Conservation (phyloP, 2,888 invertebrate species). For the Drosophila siamana region DNA sequence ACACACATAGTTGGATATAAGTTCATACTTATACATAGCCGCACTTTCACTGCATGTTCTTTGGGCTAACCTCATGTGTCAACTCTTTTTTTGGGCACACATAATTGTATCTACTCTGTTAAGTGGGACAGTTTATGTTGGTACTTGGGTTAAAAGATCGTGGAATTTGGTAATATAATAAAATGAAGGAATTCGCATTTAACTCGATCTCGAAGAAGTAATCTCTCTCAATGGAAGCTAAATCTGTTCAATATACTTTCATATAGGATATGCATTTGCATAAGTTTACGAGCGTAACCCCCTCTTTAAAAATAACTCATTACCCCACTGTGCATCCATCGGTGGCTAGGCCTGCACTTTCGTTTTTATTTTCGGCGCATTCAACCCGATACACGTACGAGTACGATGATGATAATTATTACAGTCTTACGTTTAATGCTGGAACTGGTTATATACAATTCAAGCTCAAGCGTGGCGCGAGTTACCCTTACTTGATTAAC, state of each 20-base stretch:
- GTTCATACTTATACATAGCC: neutral
- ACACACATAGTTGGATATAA: neutral
- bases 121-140: neutral
- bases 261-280: neutral
- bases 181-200: neutral
- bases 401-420: constrained; percentile 52
- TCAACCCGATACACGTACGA: constrained; percentile 61
- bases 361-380: constrained; percentile 65
- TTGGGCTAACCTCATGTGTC: constrained; percentile 3
- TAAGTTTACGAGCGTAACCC: neutral
- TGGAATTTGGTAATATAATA: neutral
- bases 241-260: neutral
- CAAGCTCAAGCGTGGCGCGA: constrained; percentile 52
- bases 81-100: neutral
- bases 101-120: neutral
- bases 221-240: neutral
- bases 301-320: constrained; percentile 3
- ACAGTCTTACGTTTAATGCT: constrained; percentile 49
- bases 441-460: constrained; percentile 54
- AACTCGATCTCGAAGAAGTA: neutral
- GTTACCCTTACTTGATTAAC: constrained; percentile 47
- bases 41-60: constrained; percentile 32
- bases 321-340: constrained; percentile 29
- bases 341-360: constrained; percentile 57
- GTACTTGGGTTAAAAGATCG: neutral